Evolutionary conservation across 2,113 vertebrate species (phyloP), one percentile per base, ranked within the genome.

Genomic region (Mus pahari): DNA sequence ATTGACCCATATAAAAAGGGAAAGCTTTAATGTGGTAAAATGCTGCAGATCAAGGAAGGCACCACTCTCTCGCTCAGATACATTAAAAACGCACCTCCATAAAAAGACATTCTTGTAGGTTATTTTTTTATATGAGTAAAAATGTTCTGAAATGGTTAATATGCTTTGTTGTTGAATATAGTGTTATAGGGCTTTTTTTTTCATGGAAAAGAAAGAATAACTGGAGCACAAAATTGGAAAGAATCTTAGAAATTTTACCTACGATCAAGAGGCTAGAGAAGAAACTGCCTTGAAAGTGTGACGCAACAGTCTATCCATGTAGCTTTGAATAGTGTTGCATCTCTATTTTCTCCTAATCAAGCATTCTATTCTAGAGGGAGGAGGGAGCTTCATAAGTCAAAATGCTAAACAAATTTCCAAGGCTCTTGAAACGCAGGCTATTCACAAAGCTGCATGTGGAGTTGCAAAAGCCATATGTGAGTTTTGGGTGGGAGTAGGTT

Each of bases 81-180:
- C 90, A 66, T 71, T 71, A 77, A 93, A 94, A 96, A 88, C 58
- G 53, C 5, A 82, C 26, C 66, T 96, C 91, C 53, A 91, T 50
- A 91, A 95, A 93, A 96, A 96, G 86, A 53, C 68, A 68, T 79
- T 96, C 92, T 92, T 28, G 7, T 68, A 74, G 73, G 33, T 92
- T 90, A 82, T 90, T 97, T 53, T 92, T 90, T 71, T 66, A 2
- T 42, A 70, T 89, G 93, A 95, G 73, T 95, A 94, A 82, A 96
- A 93, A 53, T 62, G 7, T 89, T 95, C 78, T 95, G 89, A 95
- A 96, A 70, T 81, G 75, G 55, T 16, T 91, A 91, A 75, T 94
- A 70, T 0, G 8, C 58, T 97, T 96, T 95, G 92, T 92, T 91
- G 86, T 68, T 81, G 55, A 28, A 83, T 68, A 86, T 89, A 86